Evolutionary conservation across 2,888 invertebrate genomes (phyloP).

Genomic region (Caenorhabditis auriculariae): DNA sequence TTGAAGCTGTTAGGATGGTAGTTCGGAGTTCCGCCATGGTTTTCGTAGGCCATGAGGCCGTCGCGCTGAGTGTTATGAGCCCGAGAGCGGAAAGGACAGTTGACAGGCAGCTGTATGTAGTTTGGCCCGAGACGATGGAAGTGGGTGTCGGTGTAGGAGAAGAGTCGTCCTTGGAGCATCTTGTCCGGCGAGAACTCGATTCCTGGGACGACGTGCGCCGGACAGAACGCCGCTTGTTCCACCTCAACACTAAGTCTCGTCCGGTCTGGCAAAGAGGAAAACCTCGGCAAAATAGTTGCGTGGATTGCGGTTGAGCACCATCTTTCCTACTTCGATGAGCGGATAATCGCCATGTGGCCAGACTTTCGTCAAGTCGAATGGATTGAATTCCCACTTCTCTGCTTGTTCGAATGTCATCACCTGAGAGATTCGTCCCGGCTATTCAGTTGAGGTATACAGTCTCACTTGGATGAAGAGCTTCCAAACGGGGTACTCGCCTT

Average conservation of each 20-base stretch:
- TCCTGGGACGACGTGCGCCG: slow-evolving; percentile 63
- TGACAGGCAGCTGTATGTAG: slow-evolving; percentile 85
- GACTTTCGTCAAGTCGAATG: slow-evolving; percentile 68
- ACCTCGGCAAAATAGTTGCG: slow-evolving; percentile 63
- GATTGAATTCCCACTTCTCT: slow-evolving; percentile 65
- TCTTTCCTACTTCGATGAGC: slow-evolving; percentile 60
- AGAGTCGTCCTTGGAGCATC: slow-evolving; percentile 66
- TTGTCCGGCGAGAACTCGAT: slow-evolving; percentile 64
- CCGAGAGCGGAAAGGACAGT: slow-evolving; percentile 75
- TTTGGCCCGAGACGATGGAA: slow-evolving; percentile 87
- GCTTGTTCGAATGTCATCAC: slow-evolving; percentile 66
- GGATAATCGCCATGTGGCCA: slow-evolving; percentile 63
- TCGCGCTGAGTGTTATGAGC: slow-evolving; percentile 83
- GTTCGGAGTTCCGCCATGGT: slow-evolving; percentile 83
- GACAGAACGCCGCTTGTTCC: slow-evolving; percentile 63
- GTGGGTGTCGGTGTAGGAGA: slow-evolving; percentile 82
- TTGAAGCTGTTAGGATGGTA: slow-evolving; percentile 94
- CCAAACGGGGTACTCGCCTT: slow-evolving; percentile 67
- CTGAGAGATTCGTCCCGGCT: slow-evolving; percentile 38
- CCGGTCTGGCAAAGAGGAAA: background rate
- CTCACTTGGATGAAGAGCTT: slow-evolving; percentile 65
- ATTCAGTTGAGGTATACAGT: background rate
- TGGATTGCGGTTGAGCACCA: slow-evolving; percentile 62
- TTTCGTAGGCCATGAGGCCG: slow-evolving; percentile 76
- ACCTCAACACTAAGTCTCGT: slow-evolving; percentile 33